Evolutionary conservation across 53 echinoderm and acorn worm genomes (phyloP).

Genomic region (Mesocentrotus franciscanus): DNA sequence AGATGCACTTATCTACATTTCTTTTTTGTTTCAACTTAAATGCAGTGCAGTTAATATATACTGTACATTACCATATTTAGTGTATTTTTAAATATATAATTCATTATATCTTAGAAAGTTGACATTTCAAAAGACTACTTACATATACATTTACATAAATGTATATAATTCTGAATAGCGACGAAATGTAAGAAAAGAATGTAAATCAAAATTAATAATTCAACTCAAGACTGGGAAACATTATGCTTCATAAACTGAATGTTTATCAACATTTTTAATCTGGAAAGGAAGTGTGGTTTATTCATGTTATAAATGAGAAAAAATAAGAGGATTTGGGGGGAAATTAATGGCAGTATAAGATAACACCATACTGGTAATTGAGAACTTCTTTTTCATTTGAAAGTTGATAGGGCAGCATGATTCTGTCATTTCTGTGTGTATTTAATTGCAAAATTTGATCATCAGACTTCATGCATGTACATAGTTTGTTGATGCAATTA

Average conservation of each 20-base stretch:
- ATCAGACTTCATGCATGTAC: background rate
- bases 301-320: background rate
- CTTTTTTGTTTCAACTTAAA: no score
- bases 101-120: no score
- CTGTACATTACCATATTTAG: no score
- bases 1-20: no score
- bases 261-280: background rate
- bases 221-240: background rate
- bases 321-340: no score
- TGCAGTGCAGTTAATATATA: no score
- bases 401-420: background rate
- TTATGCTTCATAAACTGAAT: background rate
- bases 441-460: background rate
- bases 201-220: background rate
- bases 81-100: no score
- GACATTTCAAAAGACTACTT: background rate
- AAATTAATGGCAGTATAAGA: background rate
- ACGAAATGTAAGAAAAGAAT: background rate
- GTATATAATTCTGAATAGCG: background rate
- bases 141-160: background rate
- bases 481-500: background rate
- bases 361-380: background rate
- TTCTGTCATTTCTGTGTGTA: background rate
- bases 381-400: background rate
- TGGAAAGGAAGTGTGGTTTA: constrained; percentile 29